Evolutionary conservation across 2,113 vertebrate genomes (phyloP).

Genomic region (Gavialis gangeticus): DNA sequence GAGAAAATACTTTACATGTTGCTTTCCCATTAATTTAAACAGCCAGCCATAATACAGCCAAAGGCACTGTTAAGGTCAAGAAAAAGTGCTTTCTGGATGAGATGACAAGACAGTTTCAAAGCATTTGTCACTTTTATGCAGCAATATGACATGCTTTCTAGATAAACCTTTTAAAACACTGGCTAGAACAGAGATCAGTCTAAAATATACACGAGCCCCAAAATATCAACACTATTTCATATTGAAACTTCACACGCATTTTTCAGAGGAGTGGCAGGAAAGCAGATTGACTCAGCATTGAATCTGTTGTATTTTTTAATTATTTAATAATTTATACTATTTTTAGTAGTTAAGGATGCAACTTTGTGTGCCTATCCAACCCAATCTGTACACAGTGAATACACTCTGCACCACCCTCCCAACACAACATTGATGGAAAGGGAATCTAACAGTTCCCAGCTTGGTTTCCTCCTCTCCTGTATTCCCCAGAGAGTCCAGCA

Average conservation of each 20-base stretch:
- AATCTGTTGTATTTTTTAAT: neutral
- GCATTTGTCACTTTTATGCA: neutral
- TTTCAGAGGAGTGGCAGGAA: neutral
- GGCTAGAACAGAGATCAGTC: too few species aligned
- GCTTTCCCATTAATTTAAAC: neutral
- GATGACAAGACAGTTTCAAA: neutral
- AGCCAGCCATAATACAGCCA: neutral
- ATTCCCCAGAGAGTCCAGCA: neutral
- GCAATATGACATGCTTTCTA: neutral
- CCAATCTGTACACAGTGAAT: too few species aligned
- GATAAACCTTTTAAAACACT: neutral
- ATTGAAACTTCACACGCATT: neutral
- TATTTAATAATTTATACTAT: neutral
- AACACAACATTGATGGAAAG: too few species aligned
- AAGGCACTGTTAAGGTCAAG: neutral
- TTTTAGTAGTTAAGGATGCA: neutral
- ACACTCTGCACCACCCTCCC: too few species aligned
- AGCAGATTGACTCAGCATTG: neutral
- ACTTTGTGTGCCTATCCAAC: too few species aligned
- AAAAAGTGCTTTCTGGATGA: neutral
- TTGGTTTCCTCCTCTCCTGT: neutral
- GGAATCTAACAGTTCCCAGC: neutral
- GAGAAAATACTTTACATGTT: neutral
- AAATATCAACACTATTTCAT: neutral
- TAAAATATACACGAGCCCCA: neutral